Base-by-base conservation (phyloP, 2,113 vertebrate genomes). In the Opisthocomus hoazin region DNA sequence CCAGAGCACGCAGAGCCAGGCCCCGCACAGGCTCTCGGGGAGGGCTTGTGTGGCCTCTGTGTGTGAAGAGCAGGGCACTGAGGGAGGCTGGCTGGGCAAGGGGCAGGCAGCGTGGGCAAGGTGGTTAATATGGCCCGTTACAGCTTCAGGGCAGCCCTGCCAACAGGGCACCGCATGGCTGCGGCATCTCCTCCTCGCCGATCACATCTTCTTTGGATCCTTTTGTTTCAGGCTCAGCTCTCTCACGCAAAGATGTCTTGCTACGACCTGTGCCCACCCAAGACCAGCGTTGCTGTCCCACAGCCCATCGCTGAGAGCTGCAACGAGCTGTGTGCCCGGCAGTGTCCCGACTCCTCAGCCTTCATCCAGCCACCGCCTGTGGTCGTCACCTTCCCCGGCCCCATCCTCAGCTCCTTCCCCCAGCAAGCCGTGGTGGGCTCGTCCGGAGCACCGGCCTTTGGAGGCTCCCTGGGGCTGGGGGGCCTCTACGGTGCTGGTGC, bases 341-440 rank as follows among this genome's bases (percentile, higher is more conserved):
- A 96, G 88, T 96, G 96, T 30, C 94, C 90, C 0, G 90, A 96
- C 69, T 96, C 96, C 0, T 61, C 83, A 0, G 85, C 94, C 4
- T 0, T 96, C 2, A 94, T 96, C 78, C 96, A 96, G 51, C 96
- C 94, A 0, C 96, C 96, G 0, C 93, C 96, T 0, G 88, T 96
- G 0, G 70, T 96, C 0, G 27, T 96, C 87, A 96, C 96, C 68
- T 84, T 96, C 84, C 96, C 96, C 0, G 96, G 96, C 2, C 95
- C 96, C 93, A 96, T 96, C 87, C 95, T 96, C 86, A 96, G 93
- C 91, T 95, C 95, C 80, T 96, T 91, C 95, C 96, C 96, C 0
- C 96, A 96, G 91, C 96, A 51, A 51, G 50, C 50, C 50, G 50
- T 51, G 50, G 50, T 51, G 50, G 50, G 50, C 50, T 51, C 50